Evolutionary conservation across 2,888 invertebrate species (phyloP), one percentile per base, ranked within the genome.

Genomic region (Myopa tessellatipennis): DNA sequence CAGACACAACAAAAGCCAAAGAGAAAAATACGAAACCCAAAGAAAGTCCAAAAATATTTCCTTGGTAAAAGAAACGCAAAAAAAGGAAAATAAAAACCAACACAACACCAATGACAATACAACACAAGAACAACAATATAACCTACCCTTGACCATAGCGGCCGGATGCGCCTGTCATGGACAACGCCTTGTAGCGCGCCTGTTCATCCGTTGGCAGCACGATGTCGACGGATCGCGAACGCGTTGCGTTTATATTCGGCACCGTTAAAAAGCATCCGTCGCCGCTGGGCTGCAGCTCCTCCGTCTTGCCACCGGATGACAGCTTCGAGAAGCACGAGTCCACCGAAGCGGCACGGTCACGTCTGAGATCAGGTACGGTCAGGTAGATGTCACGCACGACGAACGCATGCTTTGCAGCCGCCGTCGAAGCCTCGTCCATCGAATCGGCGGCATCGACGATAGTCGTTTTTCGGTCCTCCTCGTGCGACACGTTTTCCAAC

Each of bases 141-240:
- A 87, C 87, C 84, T 86, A 87, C 87, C 86, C 86, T 76, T 85
- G 82, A 80, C 82, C 83, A 79, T 84, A 86, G 74, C 83, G 82
- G 68, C 83, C 84, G 36, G 84, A 81, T 70, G 92, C 90, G 36
- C 92, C 92, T 38, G 93, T 92, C 89, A 94, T 90, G 71, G 94
- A 92, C 82, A 96, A 89, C n/a, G 96, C 95, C 85, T 95, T 95
- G 89, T 96, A 96, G 81, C 95, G 92, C 45, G 95, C 94, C 89
- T 95, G 95, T 84, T 95, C 94, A 79, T 95, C 94, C 12, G 96
- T 96, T 45, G 96, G 96, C 82, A 96, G 90, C 71, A 96, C 96
- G 85, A 96, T 96, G 89, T 96, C 96, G 79, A 96, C 96, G 69
- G 95, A 95, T 80, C 95, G 92, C 55, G 96, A 96, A 70, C 96